Percentiles rank a stretch among this genome's conserved stretches.
Conservation (phyloP, 2,797 vertebrate genomes). For the Sparus aurata region DNA sequence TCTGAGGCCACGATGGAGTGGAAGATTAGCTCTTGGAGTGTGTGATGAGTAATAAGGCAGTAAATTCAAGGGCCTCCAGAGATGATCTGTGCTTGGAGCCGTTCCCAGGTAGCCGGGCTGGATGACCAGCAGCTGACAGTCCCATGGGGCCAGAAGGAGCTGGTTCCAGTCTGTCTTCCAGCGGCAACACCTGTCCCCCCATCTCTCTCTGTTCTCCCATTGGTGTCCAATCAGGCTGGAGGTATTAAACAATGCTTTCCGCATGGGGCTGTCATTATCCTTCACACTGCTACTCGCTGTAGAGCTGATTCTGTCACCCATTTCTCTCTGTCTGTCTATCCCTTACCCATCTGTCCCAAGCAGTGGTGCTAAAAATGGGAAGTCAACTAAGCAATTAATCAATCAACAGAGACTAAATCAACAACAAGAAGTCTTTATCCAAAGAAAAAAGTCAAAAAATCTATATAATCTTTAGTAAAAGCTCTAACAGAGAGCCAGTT, state of each 20-base stretch:
- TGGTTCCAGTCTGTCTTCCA: conserved; percentile 58
- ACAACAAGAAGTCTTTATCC: background rate
- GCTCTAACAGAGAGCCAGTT: background rate
- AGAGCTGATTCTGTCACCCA: conserved; percentile 6
- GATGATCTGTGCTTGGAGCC: conserved; percentile 22
- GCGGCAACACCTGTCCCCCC: conserved; percentile 69
- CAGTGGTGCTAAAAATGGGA: background rate
- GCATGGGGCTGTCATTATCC: conserved; percentile 40
- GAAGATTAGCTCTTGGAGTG: conserved; percentile 59
- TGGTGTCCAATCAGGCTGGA: conserved; percentile 62
- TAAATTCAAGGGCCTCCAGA: conserved; percentile 50
- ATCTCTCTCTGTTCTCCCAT: conserved; percentile 45
- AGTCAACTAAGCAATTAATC: conserved; percentile 2
- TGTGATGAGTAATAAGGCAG: conserved; percentile 50
- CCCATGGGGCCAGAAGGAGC: conserved; percentile 4
- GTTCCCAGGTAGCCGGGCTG: conserved; percentile 21
- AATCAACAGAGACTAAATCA: background rate
- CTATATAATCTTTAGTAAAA: background rate
- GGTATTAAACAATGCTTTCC: conserved; percentile 64
- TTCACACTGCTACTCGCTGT: conserved; percentile 7
- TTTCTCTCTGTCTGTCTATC: background rate
- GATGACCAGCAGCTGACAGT: conserved; percentile 48
- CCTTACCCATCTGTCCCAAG: background rate
- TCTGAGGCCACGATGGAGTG: conserved; percentile 31
- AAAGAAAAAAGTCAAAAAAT: background rate